A percentile compares a stretch with the other conserved stretches of the same genome.
These are phyloP conservation scores for Poecilus cupreus DNA, from an alignment of 2,888 invertebrate genomes.

Conservation along the genomic window DNA sequence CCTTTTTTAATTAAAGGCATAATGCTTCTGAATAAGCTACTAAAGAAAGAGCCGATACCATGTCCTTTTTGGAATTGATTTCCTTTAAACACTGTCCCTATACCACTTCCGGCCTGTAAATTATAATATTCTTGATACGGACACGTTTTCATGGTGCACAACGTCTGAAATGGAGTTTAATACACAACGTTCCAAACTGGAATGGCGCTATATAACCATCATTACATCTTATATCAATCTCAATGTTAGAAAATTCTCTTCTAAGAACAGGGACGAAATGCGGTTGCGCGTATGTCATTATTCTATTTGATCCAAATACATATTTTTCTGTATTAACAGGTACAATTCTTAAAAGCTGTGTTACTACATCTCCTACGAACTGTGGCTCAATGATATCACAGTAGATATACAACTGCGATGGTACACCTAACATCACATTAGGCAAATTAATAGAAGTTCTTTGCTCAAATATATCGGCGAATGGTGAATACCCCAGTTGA, in stretches of 20 bases:
- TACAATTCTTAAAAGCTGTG: background rate
- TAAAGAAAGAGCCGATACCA: background rate
- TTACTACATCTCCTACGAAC: too few relatives aligned
- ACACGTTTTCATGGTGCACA: too few relatives aligned
- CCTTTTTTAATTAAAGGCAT: slow-evolving; percentile 42
- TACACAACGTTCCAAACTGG: too few relatives aligned
- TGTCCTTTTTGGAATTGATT: too few relatives aligned
- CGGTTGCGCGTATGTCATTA: too few relatives aligned
- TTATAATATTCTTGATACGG: too few relatives aligned
- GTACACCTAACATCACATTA: background rate
- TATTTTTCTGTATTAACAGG: background rate
- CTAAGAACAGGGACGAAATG: background rate
- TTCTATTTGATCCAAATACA: too few relatives aligned
- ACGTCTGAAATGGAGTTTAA: too few relatives aligned
- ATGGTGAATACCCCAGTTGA: background rate
- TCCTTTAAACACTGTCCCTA: too few relatives aligned
- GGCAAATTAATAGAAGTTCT: background rate
- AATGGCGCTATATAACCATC: slow-evolving; percentile 18
- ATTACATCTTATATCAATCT: background rate
- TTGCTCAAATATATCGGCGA: background rate
- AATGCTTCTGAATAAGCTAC: slow-evolving; percentile 11
- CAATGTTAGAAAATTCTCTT: background rate
- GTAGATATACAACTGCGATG: too few relatives aligned
- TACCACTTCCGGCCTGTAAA: too few relatives aligned
- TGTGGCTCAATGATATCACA: too few relatives aligned